phyloP scores from a whole-genome alignment of 2,888 invertebrate species.

The Mechanitis mazaeus region DNA sequence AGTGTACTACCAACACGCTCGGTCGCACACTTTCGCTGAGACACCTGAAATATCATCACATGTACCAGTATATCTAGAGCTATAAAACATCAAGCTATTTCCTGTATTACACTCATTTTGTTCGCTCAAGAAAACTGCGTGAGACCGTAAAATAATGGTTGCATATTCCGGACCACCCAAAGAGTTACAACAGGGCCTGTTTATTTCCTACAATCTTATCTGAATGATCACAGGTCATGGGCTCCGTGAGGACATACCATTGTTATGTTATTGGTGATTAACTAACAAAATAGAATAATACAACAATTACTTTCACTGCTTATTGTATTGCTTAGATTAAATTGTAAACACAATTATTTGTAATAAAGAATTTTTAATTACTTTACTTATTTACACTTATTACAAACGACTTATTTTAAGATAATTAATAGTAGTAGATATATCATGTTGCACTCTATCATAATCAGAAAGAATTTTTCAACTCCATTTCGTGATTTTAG shows the following conservation, averaged over 20 bases:
- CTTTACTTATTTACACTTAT: too few relatives aligned
- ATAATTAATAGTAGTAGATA: too few relatives aligned
- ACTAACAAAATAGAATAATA: conserved; percentile 16
- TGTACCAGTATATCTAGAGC: conserved; percentile 12
- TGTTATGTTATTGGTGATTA: conserved; percentile 30
- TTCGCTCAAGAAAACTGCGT: conserved; percentile 28
- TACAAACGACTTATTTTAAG: too few relatives aligned
- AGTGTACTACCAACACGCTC: conserved; percentile 30
- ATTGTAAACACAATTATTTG: too few relatives aligned
- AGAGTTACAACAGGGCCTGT: conserved; percentile 42
- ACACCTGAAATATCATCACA: conserved; percentile 55
- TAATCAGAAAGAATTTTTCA: too few relatives aligned
- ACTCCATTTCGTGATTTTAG: too few relatives aligned
- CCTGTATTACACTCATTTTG: conserved; percentile 21
- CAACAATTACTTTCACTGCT: conserved; percentile 10
- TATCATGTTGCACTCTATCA: too few relatives aligned
- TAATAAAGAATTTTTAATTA: too few relatives aligned
- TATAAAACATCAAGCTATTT: conserved; percentile 13
- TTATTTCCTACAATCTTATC: conserved; percentile 66
- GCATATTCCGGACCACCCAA: conserved; percentile 64
- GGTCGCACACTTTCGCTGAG: conserved; percentile 72
- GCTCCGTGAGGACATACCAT: conserved; percentile 35
- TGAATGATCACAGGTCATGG: conserved; percentile 50
- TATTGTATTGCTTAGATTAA: not conserved
- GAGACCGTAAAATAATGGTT: conserved; percentile 48